Base-by-base conservation (phyloP, 2,888 invertebrate species). In the Erpobdella octoculata region DNA sequence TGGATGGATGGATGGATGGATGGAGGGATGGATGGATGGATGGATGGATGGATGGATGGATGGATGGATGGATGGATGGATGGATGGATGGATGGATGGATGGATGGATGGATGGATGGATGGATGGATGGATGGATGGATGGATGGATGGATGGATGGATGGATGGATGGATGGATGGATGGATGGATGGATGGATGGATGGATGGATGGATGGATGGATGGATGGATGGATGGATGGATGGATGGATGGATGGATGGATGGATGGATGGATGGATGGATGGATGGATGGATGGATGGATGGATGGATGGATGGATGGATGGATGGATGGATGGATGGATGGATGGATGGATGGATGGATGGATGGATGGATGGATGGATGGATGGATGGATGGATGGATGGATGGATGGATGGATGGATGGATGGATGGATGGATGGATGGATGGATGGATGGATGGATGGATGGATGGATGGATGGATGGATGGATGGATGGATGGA, bases 131-230 rank as follows among this genome's bases (percentile, higher is more conserved):
- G n/a, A n/a, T n/a, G n/a, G n/a, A n/a, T n/a, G n/a, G n/a, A n/a
- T n/a, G n/a, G n/a, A n/a, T n/a, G n/a, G n/a, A n/a, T n/a, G n/a
- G n/a, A n/a, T n/a, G n/a, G n/a, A n/a, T n/a, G n/a, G n/a, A n/a
- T n/a, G n/a, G n/a, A n/a, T n/a, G n/a, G n/a, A 58, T 58, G 58
- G 58, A 58, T 58, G 58, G 58, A 9, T 58, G 58, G 58, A 58
- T 58, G 58, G 58, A 58, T 58, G 58, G 58, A 9, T 58, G 58
- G 58, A 58, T 58, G 58, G 58, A 58, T 58, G 58, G 58, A 9
- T 62, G 62, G 62, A 62, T 62, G 62, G 62, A 62, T 62, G 62
- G 62, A 15, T 62, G 62, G 62, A 62, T 62, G 62, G 62, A 62
- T 62, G 62, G 62, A 15, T 62, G 62, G 62, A 62, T 62, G 62